Evolutionary conservation across 2,113 vertebrate species (phyloP).

Genomic region (Ammospiza nelsoni): DNA sequence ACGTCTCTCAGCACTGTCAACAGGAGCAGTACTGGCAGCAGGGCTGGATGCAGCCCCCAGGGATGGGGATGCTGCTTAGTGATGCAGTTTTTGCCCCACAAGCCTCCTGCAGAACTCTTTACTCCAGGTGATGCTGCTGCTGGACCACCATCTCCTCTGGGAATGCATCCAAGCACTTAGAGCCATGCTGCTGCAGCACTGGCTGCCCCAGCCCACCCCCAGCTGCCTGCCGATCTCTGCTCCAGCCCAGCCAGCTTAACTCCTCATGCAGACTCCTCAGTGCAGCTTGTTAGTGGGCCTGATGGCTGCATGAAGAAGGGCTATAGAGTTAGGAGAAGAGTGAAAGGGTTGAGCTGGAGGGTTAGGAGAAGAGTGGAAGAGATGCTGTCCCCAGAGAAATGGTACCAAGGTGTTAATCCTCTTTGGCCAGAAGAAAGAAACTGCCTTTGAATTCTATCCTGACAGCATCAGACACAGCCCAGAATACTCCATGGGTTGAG

Average conservation of each 20-base stretch:
- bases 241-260: not conserved
- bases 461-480: not conserved
- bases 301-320: not conserved
- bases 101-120: not conserved
- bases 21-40: not conserved
- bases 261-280: not conserved
- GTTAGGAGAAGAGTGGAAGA: not conserved
- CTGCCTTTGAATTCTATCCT: not conserved
- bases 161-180: rapidly evolving
- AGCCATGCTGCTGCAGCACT: rapidly evolving
- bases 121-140: not conserved
- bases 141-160: rapidly evolving
- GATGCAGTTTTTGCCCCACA: not conserved
- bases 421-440: not conserved
- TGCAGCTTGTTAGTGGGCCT: not conserved
- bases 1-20: not conserved
- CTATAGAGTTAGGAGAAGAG: not conserved
- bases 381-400: not conserved
- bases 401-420: not conserved
- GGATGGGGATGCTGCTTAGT: not conserved
- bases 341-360: not conserved
- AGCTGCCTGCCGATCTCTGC: not conserved
- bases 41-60: not conserved
- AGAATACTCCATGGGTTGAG: not conserved
- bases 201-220: not conserved